phyloP scores from a whole-genome alignment of 2,797 vertebrate species.

The Astyanax mexicanus region DNA sequence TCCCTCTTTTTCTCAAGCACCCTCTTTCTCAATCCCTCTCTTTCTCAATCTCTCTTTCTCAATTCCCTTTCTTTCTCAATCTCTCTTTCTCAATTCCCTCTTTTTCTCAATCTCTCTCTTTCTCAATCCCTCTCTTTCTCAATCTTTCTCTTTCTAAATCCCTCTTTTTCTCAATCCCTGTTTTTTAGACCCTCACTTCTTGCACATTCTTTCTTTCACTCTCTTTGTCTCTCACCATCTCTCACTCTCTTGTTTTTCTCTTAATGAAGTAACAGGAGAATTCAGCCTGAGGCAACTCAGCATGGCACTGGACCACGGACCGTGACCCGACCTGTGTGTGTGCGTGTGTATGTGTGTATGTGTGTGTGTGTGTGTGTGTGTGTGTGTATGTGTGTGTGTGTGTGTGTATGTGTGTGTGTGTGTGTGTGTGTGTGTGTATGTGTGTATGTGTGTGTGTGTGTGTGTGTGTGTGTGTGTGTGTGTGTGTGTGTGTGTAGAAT shows the following conservation, averaged over 20 bases:
- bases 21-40: no score
- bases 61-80: no score
- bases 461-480: background rate
- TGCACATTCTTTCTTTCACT: background rate
- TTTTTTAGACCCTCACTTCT: no score
- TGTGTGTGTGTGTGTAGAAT: background rate
- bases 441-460: background rate
- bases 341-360: no score
- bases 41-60: no score
- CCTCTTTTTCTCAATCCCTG: no score
- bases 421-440: no score
- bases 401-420: no score
- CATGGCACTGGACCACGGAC: background rate
- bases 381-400: background rate
- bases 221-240: background rate
- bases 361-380: background rate
- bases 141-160: background rate
- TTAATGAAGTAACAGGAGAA: constrained; percentile 36
- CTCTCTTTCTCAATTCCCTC: no score
- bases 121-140: no score
- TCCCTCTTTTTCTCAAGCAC: background rate
- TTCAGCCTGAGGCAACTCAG: constrained; percentile 10
- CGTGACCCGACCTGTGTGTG: constrained; percentile 13
- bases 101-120: no score
- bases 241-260: background rate